These are phyloP conservation scores for Ochropacha duplaris DNA, from an alignment of 2,888 invertebrate species.

Conservation along the genomic window DNA sequence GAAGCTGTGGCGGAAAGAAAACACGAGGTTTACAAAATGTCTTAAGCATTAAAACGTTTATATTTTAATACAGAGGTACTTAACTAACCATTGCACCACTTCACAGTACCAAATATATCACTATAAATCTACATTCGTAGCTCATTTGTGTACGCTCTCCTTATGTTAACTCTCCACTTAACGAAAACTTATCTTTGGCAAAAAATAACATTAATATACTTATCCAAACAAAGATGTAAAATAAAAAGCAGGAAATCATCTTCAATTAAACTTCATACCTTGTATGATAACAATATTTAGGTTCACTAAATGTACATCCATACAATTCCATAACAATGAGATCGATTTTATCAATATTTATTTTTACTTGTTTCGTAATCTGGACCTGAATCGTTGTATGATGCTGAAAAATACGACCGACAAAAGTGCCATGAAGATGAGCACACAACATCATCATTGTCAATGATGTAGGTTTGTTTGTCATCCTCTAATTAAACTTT, in stretches of 20 bases:
- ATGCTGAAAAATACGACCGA: slow-evolving; percentile 26
- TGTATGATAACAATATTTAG: slow-evolving; percentile 81
- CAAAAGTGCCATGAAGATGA: background rate
- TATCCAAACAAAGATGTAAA: slow-evolving; percentile 59
- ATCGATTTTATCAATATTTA: slow-evolving; percentile 73
- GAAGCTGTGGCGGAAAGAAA: slow-evolving; percentile 61
- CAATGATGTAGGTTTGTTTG: background rate
- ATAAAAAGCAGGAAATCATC: slow-evolving; percentile 47
- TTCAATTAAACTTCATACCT: slow-evolving; percentile 76
- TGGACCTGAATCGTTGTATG: slow-evolving; percentile 71
- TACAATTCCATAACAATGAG: slow-evolving; percentile 79
- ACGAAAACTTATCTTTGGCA: slow-evolving; percentile 79
- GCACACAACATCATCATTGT: background rate
- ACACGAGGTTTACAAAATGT: slow-evolving; percentile 40
- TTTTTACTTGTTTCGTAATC: slow-evolving; percentile 36
- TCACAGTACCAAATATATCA: slow-evolving; percentile 64
- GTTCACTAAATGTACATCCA: slow-evolving; percentile 64
- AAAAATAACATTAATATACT: slow-evolving; percentile 60
- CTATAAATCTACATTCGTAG: slow-evolving; percentile 50
- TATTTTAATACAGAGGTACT: slow-evolving; percentile 55
- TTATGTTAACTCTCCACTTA: slow-evolving; percentile 46
- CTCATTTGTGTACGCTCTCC: slow-evolving; percentile 43
- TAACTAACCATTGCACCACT: slow-evolving; percentile 77
- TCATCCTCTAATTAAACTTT: background rate
- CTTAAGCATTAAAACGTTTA: slow-evolving; percentile 53